Evolutionary conservation across 2,888 invertebrate species (phyloP).

Genomic region (Philereme transversata): DNA sequence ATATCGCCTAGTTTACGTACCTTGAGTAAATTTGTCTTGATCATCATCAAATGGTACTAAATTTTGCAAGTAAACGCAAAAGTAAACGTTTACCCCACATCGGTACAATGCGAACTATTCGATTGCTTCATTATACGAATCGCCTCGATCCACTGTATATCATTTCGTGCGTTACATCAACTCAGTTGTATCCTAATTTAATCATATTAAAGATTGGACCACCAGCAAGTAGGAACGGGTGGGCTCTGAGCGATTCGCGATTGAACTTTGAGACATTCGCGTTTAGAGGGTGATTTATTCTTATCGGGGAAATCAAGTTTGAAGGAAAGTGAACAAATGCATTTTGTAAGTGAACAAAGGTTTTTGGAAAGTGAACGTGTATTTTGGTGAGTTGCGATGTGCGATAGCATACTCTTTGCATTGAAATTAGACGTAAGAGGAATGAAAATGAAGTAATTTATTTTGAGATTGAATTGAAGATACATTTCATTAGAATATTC

Average conservation of each 20-base stretch:
- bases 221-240: constrained; percentile 74
- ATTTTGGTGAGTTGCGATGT: constrained; percentile 28
- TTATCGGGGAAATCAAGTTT: constrained; percentile 33
- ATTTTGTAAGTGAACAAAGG: constrained; percentile 14
- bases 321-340: constrained; percentile 14
- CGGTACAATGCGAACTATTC: constrained; percentile 62
- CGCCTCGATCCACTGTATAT: constrained; percentile 75
- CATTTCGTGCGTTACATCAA: constrained; percentile 75
- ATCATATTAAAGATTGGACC: constrained; percentile 82
- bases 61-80: constrained; percentile 37
- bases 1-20: too few species aligned
- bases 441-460: constrained; percentile 6
- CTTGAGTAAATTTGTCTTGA: too few species aligned
- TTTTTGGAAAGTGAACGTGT: background rate
- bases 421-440: constrained; percentile 18
- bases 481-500: constrained; percentile 27
- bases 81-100: constrained; percentile 48
- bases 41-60: too few species aligned
- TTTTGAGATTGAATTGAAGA: constrained; percentile 20
- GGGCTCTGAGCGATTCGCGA: constrained; percentile 63
- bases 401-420: constrained; percentile 27
- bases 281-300: constrained; percentile 57
- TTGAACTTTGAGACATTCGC: constrained; percentile 66
- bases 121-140: constrained; percentile 81
- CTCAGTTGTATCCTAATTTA: constrained; percentile 81